Conservation (phyloP, 1,140 invertebrate genomes). For the Nymphalis io region DNA sequence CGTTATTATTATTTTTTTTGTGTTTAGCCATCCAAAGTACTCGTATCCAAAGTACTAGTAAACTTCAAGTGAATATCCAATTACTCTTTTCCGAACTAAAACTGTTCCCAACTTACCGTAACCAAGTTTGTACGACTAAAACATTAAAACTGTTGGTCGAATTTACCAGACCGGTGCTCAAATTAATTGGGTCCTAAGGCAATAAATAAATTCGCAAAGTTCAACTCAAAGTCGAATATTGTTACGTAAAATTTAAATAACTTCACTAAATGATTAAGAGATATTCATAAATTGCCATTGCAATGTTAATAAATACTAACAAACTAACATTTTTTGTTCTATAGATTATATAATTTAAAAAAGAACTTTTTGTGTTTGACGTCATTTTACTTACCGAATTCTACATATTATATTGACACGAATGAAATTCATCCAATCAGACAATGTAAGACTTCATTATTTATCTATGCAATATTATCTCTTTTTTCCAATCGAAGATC, state of each 20-base stretch:
- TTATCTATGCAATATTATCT: too few species aligned
- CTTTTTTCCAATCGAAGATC: too few species aligned
- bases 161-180: slow-evolving; percentile 28
- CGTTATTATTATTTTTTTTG: background rate
- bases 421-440: too few species aligned
- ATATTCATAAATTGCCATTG: background rate
- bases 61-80: slow-evolving; percentile 30
- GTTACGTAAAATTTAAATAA: background rate
- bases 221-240: slow-evolving; percentile 3
- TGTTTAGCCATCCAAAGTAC: slow-evolving; percentile 14
- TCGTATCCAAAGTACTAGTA: slow-evolving; percentile 18
- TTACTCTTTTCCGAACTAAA: slow-evolving; percentile 29
- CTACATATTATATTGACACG: too few species aligned
- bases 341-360: too few species aligned
- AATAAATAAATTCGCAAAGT: slow-evolving; percentile 26
- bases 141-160: slow-evolving; percentile 32
- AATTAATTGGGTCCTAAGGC: slow-evolving; percentile 37
- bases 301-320: background rate
- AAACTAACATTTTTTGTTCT: too few species aligned
- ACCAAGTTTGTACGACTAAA: slow-evolving; percentile 30
- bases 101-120: slow-evolving; percentile 22
- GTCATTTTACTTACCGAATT: too few species aligned
- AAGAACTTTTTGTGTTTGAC: too few species aligned
- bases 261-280: background rate
- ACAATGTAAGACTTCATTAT: too few species aligned